Evolutionary conservation across 2,797 vertebrate genomes (phyloP).

Genomic region (Galaxias olidus): DNA sequence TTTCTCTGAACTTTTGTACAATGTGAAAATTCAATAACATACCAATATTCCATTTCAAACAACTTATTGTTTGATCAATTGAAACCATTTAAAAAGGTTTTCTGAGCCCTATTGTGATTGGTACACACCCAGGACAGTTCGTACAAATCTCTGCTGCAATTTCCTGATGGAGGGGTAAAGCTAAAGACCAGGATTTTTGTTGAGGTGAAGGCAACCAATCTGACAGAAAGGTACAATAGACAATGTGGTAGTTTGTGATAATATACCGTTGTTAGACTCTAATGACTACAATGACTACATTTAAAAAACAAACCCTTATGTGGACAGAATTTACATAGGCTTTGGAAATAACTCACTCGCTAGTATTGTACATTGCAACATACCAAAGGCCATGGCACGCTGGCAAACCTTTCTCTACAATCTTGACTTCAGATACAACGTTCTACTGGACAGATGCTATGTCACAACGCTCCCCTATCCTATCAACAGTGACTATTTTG

Average conservation of each 20-base stretch:
- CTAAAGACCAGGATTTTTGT: conserved; percentile 75
- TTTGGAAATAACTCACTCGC: too few relatives aligned
- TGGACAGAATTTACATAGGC: too few relatives aligned
- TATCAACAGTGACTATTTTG: conserved; percentile 45
- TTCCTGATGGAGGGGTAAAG: conserved; percentile 59
- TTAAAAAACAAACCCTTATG: too few relatives aligned
- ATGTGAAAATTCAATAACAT: too few relatives aligned
- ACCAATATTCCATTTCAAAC: too few relatives aligned
- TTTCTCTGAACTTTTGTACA: too few relatives aligned
- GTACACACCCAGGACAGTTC: conserved; percentile 47
- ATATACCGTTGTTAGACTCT: too few relatives aligned
- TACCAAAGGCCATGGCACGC: neutral
- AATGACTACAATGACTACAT: neutral
- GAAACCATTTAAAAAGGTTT: neutral
- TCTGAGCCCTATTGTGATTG: conserved; percentile 8
- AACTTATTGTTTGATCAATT: neutral
- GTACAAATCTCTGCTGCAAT: conserved; percentile 45
- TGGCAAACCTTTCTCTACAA: neutral
- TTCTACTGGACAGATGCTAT: conserved; percentile 73
- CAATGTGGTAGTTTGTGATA: too few relatives aligned
- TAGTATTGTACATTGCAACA: neutral
- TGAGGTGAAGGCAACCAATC: conserved; percentile 69
- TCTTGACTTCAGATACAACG: conserved; percentile 64
- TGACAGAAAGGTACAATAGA: conserved; percentile 59
- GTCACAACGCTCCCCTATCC: conserved; percentile 56